Conservation (phyloP, 1,140 invertebrate genomes). For the Orius insidiosus region DNA sequence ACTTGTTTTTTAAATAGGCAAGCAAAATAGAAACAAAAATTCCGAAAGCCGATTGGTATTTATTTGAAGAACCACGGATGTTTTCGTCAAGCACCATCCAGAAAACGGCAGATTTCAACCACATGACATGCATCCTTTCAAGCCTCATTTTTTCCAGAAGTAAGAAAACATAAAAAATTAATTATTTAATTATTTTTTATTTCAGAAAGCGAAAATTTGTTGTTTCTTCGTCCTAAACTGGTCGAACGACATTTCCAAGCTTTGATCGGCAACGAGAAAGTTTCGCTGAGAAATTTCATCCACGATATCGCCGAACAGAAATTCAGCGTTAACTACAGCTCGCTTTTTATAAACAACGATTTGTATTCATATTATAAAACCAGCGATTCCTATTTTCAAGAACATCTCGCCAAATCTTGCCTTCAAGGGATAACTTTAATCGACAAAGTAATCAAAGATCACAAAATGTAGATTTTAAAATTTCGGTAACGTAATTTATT, state of each 20-base stretch:
- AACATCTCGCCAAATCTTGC: conserved; percentile 2
- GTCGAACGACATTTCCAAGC: conserved; percentile 6
- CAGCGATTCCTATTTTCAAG: neutral
- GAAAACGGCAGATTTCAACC: too few species aligned
- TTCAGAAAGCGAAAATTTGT: too few species aligned
- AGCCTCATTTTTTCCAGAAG: too few species aligned
- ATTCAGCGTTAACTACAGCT: neutral
- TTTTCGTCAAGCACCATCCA: too few species aligned
- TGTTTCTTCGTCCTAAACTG: too few species aligned
- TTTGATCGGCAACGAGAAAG: conserved; percentile 4
- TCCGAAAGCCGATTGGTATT: too few species aligned
- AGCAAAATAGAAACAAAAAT: too few species aligned
- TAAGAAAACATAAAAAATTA: too few species aligned
- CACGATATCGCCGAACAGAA: conserved; percentile 6
- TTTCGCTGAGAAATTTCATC: conserved; percentile 6
- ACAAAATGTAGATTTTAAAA: neutral
- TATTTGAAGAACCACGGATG: too few species aligned
- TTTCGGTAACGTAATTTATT: neutral
- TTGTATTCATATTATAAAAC: neutral
- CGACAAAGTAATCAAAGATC: conserved; percentile 3
- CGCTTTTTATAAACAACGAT: neutral
- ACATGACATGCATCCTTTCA: too few species aligned
- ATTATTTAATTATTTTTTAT: too few species aligned
- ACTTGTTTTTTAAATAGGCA: too few species aligned
- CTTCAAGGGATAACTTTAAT: conserved; percentile 4